Evolutionary conservation across 2,113 vertebrate species (phyloP).

Genomic region (Larimichthys polyactis): DNA sequence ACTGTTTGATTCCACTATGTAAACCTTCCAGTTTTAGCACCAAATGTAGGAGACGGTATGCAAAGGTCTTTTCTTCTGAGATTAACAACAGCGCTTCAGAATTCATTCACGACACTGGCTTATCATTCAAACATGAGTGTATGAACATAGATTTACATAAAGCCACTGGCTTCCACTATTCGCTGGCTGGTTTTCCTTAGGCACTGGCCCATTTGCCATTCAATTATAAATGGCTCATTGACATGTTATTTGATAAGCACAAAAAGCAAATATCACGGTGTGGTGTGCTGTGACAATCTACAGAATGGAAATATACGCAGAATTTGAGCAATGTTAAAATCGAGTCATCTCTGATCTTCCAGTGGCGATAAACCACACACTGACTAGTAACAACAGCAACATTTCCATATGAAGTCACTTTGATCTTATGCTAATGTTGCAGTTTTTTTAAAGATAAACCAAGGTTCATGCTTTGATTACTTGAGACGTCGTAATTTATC

Average conservation of each 20-base stretch:
- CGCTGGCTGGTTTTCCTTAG: conserved; percentile 1
- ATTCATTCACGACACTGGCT: background rate
- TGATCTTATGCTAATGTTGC: conserved; percentile 38
- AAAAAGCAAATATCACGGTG: conserved; percentile 26
- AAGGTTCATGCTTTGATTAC: conserved; percentile 46
- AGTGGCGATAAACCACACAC: conserved; percentile 1
- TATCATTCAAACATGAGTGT: conserved; percentile 9
- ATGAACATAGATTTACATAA: conserved; percentile 36
- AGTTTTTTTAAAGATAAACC: conserved; percentile 45
- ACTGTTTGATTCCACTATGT: conserved; percentile 51
- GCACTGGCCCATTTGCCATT: conserved; percentile 34
- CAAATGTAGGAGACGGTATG: conserved; percentile 15
- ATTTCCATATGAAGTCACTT: conserved; percentile 6
- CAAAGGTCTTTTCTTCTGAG: conserved; percentile 17
- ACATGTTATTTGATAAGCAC: conserved; percentile 35
- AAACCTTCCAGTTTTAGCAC: conserved; percentile 43
- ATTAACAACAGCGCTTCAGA: conserved; percentile 34
- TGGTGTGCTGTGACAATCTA: conserved; percentile 11
- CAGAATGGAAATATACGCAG: conserved; percentile 10
- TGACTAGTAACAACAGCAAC: conserved; percentile 1
- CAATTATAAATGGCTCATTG: conserved; percentile 40
- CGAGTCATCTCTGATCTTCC: conserved; percentile 17
- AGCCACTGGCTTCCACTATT: conserved; percentile 15
- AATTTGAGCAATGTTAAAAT: conserved; percentile 6
- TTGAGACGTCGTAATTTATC: conserved; percentile 65